Percentiles rank a stretch among this genome's conserved stretches.
Evolutionary conservation across 2,113 vertebrate genomes (phyloP).

Genomic region (Typhlomys cinereus): DNA sequence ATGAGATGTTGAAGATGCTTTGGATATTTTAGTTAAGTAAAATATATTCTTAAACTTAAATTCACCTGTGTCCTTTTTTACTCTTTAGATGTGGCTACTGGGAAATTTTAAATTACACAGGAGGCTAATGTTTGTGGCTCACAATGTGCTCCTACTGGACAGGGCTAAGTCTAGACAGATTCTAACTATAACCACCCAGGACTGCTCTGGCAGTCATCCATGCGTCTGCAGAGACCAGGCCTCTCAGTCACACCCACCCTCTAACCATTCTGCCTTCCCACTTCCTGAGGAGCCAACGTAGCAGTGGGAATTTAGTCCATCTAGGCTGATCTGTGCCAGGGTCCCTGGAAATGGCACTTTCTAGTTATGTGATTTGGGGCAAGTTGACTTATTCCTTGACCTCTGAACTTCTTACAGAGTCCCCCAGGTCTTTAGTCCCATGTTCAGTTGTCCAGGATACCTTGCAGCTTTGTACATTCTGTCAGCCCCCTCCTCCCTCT

Average conservation of each 20-base stretch:
- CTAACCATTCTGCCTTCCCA: neutral
- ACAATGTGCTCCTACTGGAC: neutral
- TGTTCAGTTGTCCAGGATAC: neutral
- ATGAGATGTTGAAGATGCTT: neutral
- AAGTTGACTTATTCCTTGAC: neutral
- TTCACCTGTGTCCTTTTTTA: neutral
- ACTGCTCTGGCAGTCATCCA: neutral
- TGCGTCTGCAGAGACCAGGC: neutral
- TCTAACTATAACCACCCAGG: neutral
- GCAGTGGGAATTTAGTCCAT: neutral
- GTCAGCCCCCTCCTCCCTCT: fast-evolving
- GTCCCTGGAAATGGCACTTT: neutral
- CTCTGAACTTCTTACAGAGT: neutral
- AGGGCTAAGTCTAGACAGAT: neutral
- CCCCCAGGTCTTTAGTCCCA: neutral
- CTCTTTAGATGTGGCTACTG: neutral
- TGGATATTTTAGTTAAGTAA: neutral
- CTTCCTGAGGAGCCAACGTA: neutral
- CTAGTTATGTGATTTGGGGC: neutral
- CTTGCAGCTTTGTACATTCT: neutral
- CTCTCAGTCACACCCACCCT: neutral
- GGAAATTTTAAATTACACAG: neutral
- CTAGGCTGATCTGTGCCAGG: neutral
- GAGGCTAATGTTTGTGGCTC: neutral
- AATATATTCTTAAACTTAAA: constrained; percentile 14